Percentiles rank a stretch among this genome's conserved stretches.
Conservation (phyloP, 2,888 invertebrate genomes). For the Caenorhabditis becei region DNA sequence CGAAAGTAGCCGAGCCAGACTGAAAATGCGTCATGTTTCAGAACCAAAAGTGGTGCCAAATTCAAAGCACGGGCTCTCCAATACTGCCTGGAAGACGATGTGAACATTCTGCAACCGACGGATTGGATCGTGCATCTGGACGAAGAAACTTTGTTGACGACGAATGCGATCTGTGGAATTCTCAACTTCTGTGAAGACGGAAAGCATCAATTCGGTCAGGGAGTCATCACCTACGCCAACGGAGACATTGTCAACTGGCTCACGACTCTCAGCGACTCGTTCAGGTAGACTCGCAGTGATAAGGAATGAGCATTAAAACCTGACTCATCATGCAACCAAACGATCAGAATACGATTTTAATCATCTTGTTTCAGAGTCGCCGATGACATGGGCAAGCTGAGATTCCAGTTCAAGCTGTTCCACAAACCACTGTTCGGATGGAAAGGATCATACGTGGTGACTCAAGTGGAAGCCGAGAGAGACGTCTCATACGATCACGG, state of each 20-base stretch:
- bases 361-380: conserved; percentile 90
- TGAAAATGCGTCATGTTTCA: too few relatives aligned
- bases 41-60: conserved; percentile 92
- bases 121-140: conserved; percentile 96
- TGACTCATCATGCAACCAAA: conserved; percentile 22
- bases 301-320: conserved; percentile 1
- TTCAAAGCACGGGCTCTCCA: conserved; percentile 96
- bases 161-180: conserved; percentile 87
- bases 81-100: conserved; percentile 93
- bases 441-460: conserved; percentile 98
- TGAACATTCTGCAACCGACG: conserved; percentile 85
- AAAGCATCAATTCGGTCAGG: conserved; percentile 95
- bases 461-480: conserved; percentile 93
- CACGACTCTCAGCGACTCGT: conserved; percentile 94
- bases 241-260: conserved; percentile 96
- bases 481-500: conserved; percentile 96
- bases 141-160: conserved; percentile 95
- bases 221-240: conserved; percentile 88
- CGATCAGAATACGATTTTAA: neutral
- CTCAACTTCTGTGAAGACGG: conserved; percentile 95
- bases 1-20: too few relatives aligned
- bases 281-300: conserved; percentile 69
- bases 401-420: conserved; percentile 93
- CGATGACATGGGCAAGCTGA: conserved; percentile 97
- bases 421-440: conserved; percentile 96